Evolutionary conservation across 1,140 invertebrate genomes (phyloP), one percentile per base, ranked within the genome.

Genomic region (Drosophila guanche): DNA sequence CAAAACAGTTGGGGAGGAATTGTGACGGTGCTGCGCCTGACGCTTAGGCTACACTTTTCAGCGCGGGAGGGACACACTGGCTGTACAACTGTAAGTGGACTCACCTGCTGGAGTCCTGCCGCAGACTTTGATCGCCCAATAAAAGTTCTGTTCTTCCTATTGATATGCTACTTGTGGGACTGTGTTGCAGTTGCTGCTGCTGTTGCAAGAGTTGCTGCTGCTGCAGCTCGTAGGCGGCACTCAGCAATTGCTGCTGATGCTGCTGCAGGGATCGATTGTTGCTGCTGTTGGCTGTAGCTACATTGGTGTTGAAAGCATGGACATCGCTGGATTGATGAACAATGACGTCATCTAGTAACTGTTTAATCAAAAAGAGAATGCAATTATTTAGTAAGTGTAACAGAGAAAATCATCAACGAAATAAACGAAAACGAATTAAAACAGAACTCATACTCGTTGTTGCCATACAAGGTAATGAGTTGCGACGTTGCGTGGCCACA

Each of bases 141-240:
- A 91, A 81, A 63, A 91, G 67, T 90, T 91, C 91, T 75, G 90
- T 91, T 86, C 90, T 84, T 73, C 91, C 90, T 90, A 90, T 91
- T 91, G 91, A 91, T 91, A 91, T 91, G 90, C 89, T 91, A 85
- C 88, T 91, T 78, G 83, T 89, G 78, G 86, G 89, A 79, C 90
- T 90, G 50, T 76, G 70, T 72, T 57, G 76, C 33, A 69, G 74
- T 27, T 79, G 72, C 41, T 56, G 62, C 12, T 79, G 80, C 48
- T 60, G 63, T 40, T 83, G 79, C 16, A 69, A 72, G 47, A 50
- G 57, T 22, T 73, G 54, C 37, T 69, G 63, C 20, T 68, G 79
- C 56, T 59, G 65, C 76, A 61, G 55, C 63, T 59, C 68, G 65
- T 68, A 68, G 43, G 62, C 61, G 62, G 62, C 65, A 71, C 51